Evolutionary conservation across 2,888 invertebrate species (phyloP).

Genomic region (Thysanoteuthis rhombus): DNA sequence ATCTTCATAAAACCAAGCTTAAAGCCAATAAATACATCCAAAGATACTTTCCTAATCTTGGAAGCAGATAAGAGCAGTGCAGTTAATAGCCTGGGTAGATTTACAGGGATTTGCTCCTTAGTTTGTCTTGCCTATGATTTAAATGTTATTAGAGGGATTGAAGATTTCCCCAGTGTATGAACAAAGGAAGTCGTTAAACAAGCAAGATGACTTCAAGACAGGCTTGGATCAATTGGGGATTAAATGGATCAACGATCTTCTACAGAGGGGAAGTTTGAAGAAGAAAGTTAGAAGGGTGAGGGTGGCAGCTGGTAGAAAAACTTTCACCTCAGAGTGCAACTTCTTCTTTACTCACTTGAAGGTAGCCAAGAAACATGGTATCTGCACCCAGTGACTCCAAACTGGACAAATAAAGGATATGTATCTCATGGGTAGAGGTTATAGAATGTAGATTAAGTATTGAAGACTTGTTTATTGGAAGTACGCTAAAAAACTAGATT

Average conservation of each 20-base stretch:
- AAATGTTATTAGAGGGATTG: not conserved
- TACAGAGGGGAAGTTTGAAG: not conserved
- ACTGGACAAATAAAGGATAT: not conserved
- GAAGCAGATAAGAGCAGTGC: not conserved
- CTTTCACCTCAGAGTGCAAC: not conserved
- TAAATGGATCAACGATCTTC: not conserved
- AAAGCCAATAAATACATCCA: constrained; percentile 12
- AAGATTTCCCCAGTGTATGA: not conserved
- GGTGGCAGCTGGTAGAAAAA: not conserved
- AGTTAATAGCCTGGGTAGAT: not conserved
- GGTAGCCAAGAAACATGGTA: not conserved
- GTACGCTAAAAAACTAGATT: not conserved
- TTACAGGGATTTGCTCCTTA: not conserved
- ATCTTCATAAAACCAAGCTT: not conserved
- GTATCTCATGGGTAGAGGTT: not conserved
- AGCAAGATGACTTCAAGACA: not conserved
- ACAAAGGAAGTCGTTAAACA: not conserved
- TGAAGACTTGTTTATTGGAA: not conserved
- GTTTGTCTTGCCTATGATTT: not conserved
- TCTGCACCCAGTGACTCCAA: not conserved
- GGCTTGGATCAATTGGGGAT: not conserved
- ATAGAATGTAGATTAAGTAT: not conserved
- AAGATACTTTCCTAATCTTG: not conserved
- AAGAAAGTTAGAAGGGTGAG: not conserved
- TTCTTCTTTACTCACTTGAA: not conserved